Base-by-base conservation (phyloP, 2,113 vertebrate species). In the Hippocampus barbouri region DNA sequence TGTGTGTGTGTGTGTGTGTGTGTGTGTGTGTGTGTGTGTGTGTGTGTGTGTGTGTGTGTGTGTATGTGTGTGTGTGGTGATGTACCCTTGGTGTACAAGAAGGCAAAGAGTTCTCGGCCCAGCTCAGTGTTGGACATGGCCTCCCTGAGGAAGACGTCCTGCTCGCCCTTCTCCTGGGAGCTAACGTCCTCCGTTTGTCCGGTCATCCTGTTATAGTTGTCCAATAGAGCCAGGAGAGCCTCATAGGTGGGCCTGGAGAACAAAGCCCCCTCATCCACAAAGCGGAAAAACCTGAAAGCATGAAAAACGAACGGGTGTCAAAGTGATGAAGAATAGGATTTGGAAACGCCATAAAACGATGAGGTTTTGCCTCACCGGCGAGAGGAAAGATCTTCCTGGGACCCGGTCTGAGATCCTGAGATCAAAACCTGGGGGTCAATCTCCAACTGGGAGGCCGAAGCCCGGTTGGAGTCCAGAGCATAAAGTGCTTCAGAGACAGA, bases 181-280 rank as follows among this genome's bases (percentile, higher is more conserved):
- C 77, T 92, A 87, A 94, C 93, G 20, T 88, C 72, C 85, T 99
- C 97, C 0, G 85, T 60, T 1, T 70, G 87, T 51, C 95, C 97
- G 0, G 95, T 96, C 16, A 78, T 85, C 79, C 91, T 83, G 51
- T 94, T 77, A 85, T 98, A 99, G 80, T 98, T 98, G 86, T 99
- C 94, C 77, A 98, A 87, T 70, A 99, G 80, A 8, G 88, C 90
- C 61, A 96, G 86, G 62, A 98, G 91, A 60, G 94, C 93, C 0
- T 92, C 80, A 0, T 93, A 99, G 1, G 96, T 97, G 2, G 96
- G 96, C 66, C 90, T 95, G 81, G 94, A 92, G 86, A 94, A 93
- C 74, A 99, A 93, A 14, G 93, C 79, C 14, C 71, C 16, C 83
- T 98, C 93, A 0, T 96, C 93, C 84, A 99, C 89, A 3, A 86